These are phyloP conservation scores for Corynorhinus townsendii DNA, from an alignment of 2,113 vertebrate species.

Conservation along the genomic window DNA sequence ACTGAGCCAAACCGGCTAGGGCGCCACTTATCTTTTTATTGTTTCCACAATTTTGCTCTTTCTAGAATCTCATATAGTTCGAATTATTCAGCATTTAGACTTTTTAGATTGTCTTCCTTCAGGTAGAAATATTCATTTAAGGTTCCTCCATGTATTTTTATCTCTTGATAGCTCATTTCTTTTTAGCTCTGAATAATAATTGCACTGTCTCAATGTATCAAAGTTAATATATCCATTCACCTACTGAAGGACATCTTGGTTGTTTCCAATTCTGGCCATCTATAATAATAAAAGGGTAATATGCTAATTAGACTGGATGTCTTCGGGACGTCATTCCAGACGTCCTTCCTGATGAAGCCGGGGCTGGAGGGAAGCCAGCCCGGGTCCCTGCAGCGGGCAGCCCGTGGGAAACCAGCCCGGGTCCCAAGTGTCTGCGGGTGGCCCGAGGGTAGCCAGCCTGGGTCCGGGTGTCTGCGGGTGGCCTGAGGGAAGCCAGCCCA, in stretches of 20 bases:
- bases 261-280: background rate
- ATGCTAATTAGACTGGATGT: no score
- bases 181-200: background rate
- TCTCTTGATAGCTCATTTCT: background rate
- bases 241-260: background rate
- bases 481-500: no score
- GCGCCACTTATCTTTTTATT: background rate
- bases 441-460: no score
- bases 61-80: background rate
- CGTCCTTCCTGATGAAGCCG: no score
- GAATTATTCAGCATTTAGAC: background rate
- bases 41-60: background rate
- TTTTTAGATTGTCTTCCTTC: background rate
- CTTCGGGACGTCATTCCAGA: no score
- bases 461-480: no score
- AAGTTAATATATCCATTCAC: background rate
- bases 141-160: background rate
- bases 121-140: background rate
- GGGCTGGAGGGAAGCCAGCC: no score
- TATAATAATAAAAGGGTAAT: no score
- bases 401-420: no score
- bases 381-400: no score
- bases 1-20: no score
- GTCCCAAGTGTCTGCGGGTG: no score
- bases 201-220: background rate